Base-by-base conservation (phyloP, 2,113 vertebrate genomes). In the Myodes glareolus region DNA sequence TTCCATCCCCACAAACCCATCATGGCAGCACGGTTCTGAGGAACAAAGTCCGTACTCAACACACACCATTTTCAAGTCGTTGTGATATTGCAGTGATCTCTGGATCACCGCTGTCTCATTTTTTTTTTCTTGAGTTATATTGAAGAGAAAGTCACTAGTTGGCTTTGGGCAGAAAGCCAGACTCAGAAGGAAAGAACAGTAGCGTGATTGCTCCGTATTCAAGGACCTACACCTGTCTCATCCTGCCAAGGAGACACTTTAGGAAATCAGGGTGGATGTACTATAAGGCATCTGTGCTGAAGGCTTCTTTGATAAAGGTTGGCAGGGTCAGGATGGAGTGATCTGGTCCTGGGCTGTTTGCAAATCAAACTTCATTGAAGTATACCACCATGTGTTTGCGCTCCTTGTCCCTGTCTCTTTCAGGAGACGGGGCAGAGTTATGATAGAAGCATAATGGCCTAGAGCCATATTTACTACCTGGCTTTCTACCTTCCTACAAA, bases 161-260 rank as follows among this genome's bases (percentile, higher is more conserved):
- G 82, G 61, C 45, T 84, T 50, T 50, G 70, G 72, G 55, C 5
- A 65, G 45, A 86, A 67, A 89, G 70, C 65, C 70, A 63, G 63
- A 61, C 72, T 70, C 19, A 21, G 88, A 86, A 63, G 82, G 63
- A 58, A 70, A 31, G 1, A 29, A 21, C 3, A 58, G 16, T 45
- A 4, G 39, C 47, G 16, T 0, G 13, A 12, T 25, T 16, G 5
- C 21, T 33, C 29, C 29, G 5, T 63, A n/a, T 16, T 50, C 73
- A 11, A 61, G 29, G 45, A 25, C 36, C 45, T 4, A 0, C 1
- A 4, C 1, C 27, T 21, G 9, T 25, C 23, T 19, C 17, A 16
- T 68, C 36, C 14, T 33, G 45, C 25, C 25, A 31, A n/a, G 72
- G 27, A 65, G 5, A n/a, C 4, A 11, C 12, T 5, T 45, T 36